Evolutionary conservation across 2,797 vertebrate genomes (phyloP).

Genomic region (Pseudomugil gertrudae): DNA sequence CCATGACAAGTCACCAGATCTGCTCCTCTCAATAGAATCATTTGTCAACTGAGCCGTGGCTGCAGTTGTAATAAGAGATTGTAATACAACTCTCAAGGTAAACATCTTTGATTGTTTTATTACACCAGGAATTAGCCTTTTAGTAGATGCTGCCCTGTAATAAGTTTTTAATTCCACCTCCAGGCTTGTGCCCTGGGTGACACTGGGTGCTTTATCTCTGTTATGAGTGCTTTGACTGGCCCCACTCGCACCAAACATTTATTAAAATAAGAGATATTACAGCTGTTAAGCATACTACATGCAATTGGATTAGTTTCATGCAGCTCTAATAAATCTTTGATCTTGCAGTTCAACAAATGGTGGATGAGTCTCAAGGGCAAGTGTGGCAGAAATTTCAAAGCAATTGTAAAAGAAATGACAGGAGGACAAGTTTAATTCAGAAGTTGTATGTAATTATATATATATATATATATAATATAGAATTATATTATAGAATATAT

Average conservation of each 20-base stretch:
- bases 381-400: slow-evolving; percentile 33
- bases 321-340: slow-evolving; percentile 63
- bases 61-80: slow-evolving; percentile 58
- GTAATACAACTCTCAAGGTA: slow-evolving; percentile 61
- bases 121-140: slow-evolving; percentile 62
- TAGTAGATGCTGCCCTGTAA: slow-evolving; percentile 61
- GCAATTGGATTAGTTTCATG: slow-evolving; percentile 42
- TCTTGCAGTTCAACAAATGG: slow-evolving; percentile 48
- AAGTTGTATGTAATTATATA: too few relatives aligned
- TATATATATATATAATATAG: too few relatives aligned
- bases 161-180: slow-evolving; percentile 73
- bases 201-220: slow-evolving; percentile 67
- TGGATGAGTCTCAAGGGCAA: slow-evolving; percentile 59
- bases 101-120: slow-evolving; percentile 76
- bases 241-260: slow-evolving; percentile 54
- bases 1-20: slow-evolving; percentile 68
- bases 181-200: slow-evolving; percentile 61
- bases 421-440: slow-evolving; percentile 19
- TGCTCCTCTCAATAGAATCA: slow-evolving; percentile 55
- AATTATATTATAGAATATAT: too few relatives aligned
- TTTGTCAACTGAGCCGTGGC: slow-evolving; percentile 55
- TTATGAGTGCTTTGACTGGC: slow-evolving; percentile 56
- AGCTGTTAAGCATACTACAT: slow-evolving; percentile 68
- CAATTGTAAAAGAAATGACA: neutral
- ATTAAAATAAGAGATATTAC: slow-evolving; percentile 76